phyloP scores from a whole-genome alignment of 37 sponge, comb jelly and placozoan species.

The Halichondria panicea region DNA sequence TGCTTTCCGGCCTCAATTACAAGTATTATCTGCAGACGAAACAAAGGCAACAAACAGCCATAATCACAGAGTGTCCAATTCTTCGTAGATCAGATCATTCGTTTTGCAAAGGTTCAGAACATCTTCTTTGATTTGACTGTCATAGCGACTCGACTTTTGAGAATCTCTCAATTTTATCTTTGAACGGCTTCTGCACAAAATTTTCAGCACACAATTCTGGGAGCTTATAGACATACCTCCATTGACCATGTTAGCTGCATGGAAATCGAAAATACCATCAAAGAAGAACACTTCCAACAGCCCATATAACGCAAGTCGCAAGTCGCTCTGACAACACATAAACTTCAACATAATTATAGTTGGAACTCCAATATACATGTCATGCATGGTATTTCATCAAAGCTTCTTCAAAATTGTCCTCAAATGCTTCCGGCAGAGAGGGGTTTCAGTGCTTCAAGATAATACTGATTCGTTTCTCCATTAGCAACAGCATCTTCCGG shows the following conservation, averaged over 20 bases:
- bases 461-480: conserved; percentile 2
- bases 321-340: conserved; percentile 21
- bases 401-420: conserved; percentile 1
- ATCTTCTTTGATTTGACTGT: neutral
- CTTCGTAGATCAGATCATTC: neutral
- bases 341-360: conserved; percentile 34
- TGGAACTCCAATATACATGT: neutral
- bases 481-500: conserved; percentile 10
- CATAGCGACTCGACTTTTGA: conserved; percentile 1
- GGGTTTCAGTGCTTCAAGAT: conserved; percentile 13
- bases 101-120: neutral
- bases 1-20: too few species aligned
- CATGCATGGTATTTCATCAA: conserved; percentile 23
- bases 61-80: conserved; percentile 32
- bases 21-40: too few species aligned
- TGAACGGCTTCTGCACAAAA: neutral
- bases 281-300: conserved; percentile 11
- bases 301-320: conserved; percentile 14
- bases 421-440: conserved; percentile 7
- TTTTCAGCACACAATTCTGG: neutral
- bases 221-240: neutral
- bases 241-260: neutral
- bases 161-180: conserved; percentile 12
- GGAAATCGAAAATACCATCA: neutral
- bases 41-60: conserved; percentile 9